Evolutionary conservation across 2,113 vertebrate species (phyloP), one percentile per base, ranked within the genome.

Genomic region (Piprites chloris): DNA sequence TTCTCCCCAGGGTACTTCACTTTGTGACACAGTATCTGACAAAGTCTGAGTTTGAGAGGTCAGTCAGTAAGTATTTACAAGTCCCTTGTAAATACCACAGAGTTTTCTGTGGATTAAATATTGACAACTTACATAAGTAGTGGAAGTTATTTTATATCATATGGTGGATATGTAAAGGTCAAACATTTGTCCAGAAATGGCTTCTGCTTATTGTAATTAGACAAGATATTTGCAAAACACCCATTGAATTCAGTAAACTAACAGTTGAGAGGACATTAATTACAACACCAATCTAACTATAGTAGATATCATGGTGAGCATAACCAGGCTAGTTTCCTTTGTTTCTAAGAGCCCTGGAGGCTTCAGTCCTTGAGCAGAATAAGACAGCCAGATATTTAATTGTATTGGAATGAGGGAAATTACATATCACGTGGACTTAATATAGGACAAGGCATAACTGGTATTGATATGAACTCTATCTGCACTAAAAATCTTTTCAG

Each of bases 391-490:
- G 4, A 12, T 46, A 61, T 32, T 76, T 68, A 65, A 32, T 5
- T 33, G 5, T 11, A 7, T 14, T 42, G 32, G 5, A 33, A 74
- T 28, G 4, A 61, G 23, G 18, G 3, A 87, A 87, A 52, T 37
- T 42, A 7, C 0, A 0, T 39, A 23, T 26, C 2, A 14, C 0
- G 0, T n/a, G 14, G 6, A 53, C 5, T 66, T 67, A 58, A 33
- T 5, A 11, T 5, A 30, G 0, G 1, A 37, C 7, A 52, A 46
- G 17, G 2, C 12, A 6, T 53, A 47, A 62, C 7, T 74, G n/a
- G 2, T 23, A 52, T 30, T 80, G 44, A n/a, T 7, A 47, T 32
- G 16, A 77, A 37, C 18, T 67, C 28, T 49, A 4, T 0, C 23
- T 16, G 10, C n/a, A 2, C 5, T 35, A 37, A 61, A 55, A 27